Conservation (phyloP, 2,113 vertebrate genomes). For the Macaca mulatta region DNA sequence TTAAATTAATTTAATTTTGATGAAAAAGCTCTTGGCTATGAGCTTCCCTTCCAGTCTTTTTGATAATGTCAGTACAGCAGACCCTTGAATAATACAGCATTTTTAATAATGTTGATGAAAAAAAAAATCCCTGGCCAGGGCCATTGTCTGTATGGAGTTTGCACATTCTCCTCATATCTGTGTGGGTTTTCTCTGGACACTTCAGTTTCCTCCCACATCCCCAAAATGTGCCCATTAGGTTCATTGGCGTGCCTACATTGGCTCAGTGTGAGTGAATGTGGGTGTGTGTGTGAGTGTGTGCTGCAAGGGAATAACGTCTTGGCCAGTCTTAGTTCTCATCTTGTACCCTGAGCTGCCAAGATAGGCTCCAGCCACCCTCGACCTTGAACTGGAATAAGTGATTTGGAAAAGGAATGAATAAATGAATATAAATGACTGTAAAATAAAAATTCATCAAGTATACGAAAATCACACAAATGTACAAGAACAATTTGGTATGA, state of each 20-base stretch:
- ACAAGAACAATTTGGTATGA: not conserved
- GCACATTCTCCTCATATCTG: not conserved
- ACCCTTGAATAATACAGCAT: not conserved
- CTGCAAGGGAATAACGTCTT: not conserved
- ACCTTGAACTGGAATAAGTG: not conserved
- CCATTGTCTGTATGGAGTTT: not conserved
- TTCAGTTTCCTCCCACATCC: not conserved
- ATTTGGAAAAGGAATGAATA: not conserved
- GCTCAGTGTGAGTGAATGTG: not conserved
- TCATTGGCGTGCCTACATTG: not conserved
- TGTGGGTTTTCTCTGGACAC: not conserved
- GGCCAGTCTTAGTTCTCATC: not conserved
- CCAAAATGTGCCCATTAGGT: not conserved
- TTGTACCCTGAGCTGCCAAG: not conserved
- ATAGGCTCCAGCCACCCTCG: not conserved
- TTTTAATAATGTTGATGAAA: not conserved
- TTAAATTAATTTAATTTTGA: conserved; percentile 39
- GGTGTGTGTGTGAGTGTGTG: not conserved
- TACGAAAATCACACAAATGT: not conserved
- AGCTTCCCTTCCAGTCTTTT: not conserved
- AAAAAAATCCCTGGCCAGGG: not conserved
- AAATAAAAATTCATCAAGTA: not conserved
- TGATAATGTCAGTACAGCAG: not conserved
- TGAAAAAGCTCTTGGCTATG: not conserved
- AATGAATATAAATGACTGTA: not conserved